Percentiles rank a stretch among this genome's conserved stretches.
Evolutionary conservation across 1,140 invertebrate genomes (phyloP).

Genomic region (Argopecten irradians): DNA sequence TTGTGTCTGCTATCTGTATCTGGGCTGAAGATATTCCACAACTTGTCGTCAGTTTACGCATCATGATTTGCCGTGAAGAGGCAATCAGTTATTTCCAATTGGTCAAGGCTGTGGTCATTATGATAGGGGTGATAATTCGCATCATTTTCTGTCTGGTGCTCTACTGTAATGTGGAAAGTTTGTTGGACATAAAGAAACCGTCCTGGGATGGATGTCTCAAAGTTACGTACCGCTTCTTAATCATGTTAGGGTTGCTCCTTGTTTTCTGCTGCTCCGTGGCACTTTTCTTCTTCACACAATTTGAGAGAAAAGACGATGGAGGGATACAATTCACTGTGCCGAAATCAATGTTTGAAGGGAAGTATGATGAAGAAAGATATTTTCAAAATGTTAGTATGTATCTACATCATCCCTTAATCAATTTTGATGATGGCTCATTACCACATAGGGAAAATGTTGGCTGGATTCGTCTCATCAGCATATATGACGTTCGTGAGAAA

Average conservation of each 20-base stretch:
- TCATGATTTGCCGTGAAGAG: constrained; percentile 68
- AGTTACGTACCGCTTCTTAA: constrained; percentile 60
- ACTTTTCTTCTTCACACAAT: constrained; percentile 67
- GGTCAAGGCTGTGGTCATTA: constrained; percentile 63
- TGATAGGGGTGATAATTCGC: constrained; percentile 62
- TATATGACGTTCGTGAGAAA: constrained; percentile 59
- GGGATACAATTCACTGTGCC: constrained; percentile 62
- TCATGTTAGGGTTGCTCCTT: constrained; percentile 65
- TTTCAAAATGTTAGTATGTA: constrained; percentile 67
- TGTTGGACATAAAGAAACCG: constrained; percentile 43
- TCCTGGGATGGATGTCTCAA: constrained; percentile 52
- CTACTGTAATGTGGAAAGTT: constrained; percentile 62
- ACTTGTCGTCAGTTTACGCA: constrained; percentile 63
- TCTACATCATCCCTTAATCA: constrained; percentile 58
- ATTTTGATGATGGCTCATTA: constrained; percentile 25
- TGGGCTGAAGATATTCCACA: constrained; percentile 72
- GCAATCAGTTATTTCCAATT: constrained; percentile 71
- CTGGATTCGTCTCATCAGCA: constrained; percentile 57
- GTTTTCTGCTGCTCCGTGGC: constrained; percentile 57
- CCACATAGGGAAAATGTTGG: constrained; percentile 31
- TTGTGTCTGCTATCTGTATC: constrained; percentile 62
- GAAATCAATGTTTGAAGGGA: constrained; percentile 58
- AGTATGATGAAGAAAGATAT: constrained; percentile 65
- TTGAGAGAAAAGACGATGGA: constrained; percentile 57
- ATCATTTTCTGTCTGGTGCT: constrained; percentile 59